phyloP scores from a whole-genome alignment of 2,888 invertebrate genomes.

The Caenorhabditis sp. region DNA sequence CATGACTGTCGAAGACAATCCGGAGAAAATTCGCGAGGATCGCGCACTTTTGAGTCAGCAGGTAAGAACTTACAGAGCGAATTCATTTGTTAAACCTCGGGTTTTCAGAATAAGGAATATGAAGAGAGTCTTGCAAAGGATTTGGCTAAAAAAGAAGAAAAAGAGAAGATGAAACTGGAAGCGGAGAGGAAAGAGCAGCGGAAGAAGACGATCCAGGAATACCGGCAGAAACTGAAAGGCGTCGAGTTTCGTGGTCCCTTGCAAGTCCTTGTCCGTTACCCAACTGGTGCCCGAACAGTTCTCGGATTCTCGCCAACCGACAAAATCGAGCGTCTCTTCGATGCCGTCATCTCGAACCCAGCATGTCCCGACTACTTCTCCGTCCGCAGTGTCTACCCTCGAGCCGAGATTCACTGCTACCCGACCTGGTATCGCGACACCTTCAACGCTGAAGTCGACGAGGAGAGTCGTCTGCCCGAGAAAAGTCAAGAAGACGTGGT shows the following conservation, averaged over 20 bases:
- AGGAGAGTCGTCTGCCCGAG: slow-evolving; percentile 8
- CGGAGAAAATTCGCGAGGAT: slow-evolving; percentile 35
- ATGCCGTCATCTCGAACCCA: slow-evolving; percentile 96
- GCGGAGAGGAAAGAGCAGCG: slow-evolving; percentile 32
- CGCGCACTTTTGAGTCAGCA: slow-evolving; percentile 46
- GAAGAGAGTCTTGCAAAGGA: slow-evolving; percentile 69
- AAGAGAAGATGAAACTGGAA: slow-evolving; percentile 32
- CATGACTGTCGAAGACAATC: slow-evolving; percentile 29
- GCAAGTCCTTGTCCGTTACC: slow-evolving; percentile 93
- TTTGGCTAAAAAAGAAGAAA: slow-evolving; percentile 57
- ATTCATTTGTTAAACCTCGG: background rate
- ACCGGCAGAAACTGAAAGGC: slow-evolving; percentile 38
- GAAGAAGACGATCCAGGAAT: slow-evolving; percentile 46
- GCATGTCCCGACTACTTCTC: slow-evolving; percentile 90
- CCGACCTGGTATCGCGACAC: slow-evolving; percentile 74
- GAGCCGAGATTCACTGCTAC: slow-evolving; percentile 69
- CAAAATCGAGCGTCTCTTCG: slow-evolving; percentile 93
- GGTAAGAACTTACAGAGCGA: slow-evolving; percentile 10
- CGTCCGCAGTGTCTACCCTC: slow-evolving; percentile 71
- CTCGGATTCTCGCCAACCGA: slow-evolving; percentile 90
- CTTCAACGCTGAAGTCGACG: slow-evolving; percentile 33
- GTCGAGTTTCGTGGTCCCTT: slow-evolving; percentile 85
- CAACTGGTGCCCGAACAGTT: slow-evolving; percentile 92
- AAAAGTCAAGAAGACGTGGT: background rate
- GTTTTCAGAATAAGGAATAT: slow-evolving; percentile 69